Conservation (phyloP, 2,888 invertebrate genomes). For the Tortricodes alternella region DNA sequence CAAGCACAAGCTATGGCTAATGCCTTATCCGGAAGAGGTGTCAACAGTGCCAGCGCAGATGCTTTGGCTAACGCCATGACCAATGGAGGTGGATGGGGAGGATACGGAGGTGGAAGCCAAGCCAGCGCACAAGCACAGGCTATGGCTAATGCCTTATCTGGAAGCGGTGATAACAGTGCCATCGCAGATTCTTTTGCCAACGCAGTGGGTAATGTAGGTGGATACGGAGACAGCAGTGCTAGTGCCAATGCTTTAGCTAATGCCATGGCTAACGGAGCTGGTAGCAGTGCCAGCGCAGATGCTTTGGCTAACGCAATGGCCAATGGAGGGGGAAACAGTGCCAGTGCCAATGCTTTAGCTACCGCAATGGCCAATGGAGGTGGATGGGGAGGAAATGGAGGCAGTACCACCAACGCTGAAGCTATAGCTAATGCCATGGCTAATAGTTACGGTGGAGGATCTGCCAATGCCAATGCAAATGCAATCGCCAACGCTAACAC, state of each 20-base stretch:
- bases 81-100: not conserved
- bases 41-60: slow-evolving; percentile 7
- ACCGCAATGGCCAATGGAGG: not conserved
- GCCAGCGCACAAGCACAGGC: slow-evolving; percentile 5
- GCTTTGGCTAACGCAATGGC: slow-evolving; percentile 3
- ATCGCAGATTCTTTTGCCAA: slow-evolving; percentile 5
- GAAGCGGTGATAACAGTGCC: not conserved
- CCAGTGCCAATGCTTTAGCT: not conserved
- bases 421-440: slow-evolving; percentile 5
- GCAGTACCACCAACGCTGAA: slow-evolving; percentile 7
- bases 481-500: slow-evolving; percentile 18
- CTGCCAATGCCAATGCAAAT: slow-evolving; percentile 1
- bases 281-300: slow-evolving; percentile 7
- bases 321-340: not conserved
- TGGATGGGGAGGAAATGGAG: not conserved
- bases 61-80: slow-evolving; percentile 12
- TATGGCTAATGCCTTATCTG: not conserved
- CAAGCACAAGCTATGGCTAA: not conserved
- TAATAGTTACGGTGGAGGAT: not conserved
- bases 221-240: not conserved
- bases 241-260: not conserved
- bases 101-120: not conserved
- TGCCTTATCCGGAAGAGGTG: too few species aligned
- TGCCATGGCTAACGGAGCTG: not conserved
- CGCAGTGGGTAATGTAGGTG: not conserved